Evolutionary conservation across 2,888 invertebrate genomes (phyloP), one percentile per base, ranked within the genome.

Genomic region (Tenthredo amoena): DNA sequence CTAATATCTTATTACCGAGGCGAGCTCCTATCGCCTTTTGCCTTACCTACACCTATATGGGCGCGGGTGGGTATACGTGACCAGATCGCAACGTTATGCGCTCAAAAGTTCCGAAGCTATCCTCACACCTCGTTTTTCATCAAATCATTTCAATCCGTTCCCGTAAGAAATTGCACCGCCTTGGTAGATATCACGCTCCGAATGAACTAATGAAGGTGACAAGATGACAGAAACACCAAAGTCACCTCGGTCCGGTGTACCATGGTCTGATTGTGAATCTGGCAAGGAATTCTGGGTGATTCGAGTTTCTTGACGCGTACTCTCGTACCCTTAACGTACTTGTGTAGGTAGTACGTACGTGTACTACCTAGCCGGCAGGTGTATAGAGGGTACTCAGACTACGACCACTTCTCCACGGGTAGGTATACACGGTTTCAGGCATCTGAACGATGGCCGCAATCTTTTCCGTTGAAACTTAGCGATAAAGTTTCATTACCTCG

Each of bases 401-500:
- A 26, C 18, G 7, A 40, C 40, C 40, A 43, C 43, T 43, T 31
- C 40, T 31, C 21, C 7, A 21, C 10, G 12, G 10, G 21, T 37
- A 31, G 18, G 6, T 18, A 37, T 37, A 37, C 34, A 31, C 34
- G 58, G 58, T 81, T 62, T 58, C 31, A 40, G 40, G 21, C 62
- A 58, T 62, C 34, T 37, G 40, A 62, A 62, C 58, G 34, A 40
- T 26, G 62, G 81, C 81, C 47, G 58, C 62, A 81, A 62, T 58
- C 62, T 81, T 81, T 81, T 40, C 21, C 21, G 81, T 62, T n/a
- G 58, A 62, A 81, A 81, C 58, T 62, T 81, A 68, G 47, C 83
- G 83, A 83, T 83, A 83, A 83, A 71, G 50, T 83, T 83, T 83
- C 83, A 83, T 83, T 83, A 83, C 68, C 71, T 26, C 71, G 65